phyloP scores from a whole-genome alignment of 1,140 invertebrate genomes.

The Drosophila pectinifera region DNA sequence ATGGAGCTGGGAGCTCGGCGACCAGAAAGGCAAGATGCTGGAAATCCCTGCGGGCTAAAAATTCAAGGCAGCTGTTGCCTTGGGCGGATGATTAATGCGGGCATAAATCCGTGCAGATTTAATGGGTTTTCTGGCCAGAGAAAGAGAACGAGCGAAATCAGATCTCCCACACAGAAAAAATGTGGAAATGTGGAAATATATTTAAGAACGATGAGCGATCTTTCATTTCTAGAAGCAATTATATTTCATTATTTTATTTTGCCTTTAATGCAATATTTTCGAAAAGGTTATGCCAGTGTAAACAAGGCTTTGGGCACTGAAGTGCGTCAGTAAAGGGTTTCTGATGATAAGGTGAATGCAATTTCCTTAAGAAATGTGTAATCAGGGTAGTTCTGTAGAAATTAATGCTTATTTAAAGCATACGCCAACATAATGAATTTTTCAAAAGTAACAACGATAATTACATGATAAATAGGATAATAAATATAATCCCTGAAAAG shows the following conservation, averaged over 20 bases:
- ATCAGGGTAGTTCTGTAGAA: background rate
- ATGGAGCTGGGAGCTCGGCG: slow-evolving; percentile 45
- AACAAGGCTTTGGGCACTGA: background rate
- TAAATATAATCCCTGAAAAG: too few relatives aligned
- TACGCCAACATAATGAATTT: background rate
- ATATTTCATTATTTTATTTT: slow-evolving; percentile 6
- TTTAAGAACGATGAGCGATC: slow-evolving; percentile 7
- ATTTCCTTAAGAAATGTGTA: background rate
- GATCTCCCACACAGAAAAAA: slow-evolving; percentile 25
- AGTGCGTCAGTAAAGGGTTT: slow-evolving; percentile 1
- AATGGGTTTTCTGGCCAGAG: slow-evolving; percentile 32
- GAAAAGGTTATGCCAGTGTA: background rate
- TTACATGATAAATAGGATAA: background rate
- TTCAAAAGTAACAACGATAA: background rate
- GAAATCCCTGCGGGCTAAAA: slow-evolving; percentile 46
- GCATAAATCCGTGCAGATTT: slow-evolving; percentile 57
- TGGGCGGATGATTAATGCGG: slow-evolving; percentile 52
- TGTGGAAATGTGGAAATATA: slow-evolving; percentile 5
- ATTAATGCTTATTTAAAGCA: background rate
- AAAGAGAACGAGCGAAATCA: background rate
- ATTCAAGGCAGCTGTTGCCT: slow-evolving; percentile 36
- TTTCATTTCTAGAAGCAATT: slow-evolving; percentile 17
- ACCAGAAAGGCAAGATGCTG: slow-evolving; percentile 36
- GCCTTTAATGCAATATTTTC: background rate
- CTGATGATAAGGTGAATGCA: background rate